Percentiles rank a stretch among this genome's conserved stretches.
These are phyloP conservation scores for Drosophila histrio DNA, from an alignment of 2,888 invertebrate genomes.

Conservation along the genomic window DNA sequence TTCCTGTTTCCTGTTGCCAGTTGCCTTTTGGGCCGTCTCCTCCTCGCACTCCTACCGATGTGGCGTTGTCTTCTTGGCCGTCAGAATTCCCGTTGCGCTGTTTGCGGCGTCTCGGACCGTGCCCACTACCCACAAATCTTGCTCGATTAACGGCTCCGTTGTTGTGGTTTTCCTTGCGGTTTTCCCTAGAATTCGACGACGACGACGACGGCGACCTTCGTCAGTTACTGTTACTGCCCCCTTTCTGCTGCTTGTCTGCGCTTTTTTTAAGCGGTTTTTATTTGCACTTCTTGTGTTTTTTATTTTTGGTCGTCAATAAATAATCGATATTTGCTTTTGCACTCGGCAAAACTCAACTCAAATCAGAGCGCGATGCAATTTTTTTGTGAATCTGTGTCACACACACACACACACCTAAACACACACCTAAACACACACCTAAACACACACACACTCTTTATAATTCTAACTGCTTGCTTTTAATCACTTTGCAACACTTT, in stretches of 20 bases:
- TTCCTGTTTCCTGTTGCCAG: not conserved
- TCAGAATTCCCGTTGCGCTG: constrained; percentile 68
- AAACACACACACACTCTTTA: not conserved
- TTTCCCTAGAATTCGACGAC: constrained; percentile 44
- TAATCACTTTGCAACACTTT: constrained; percentile 33
- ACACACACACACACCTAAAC: not conserved
- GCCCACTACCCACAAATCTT: constrained; percentile 78
- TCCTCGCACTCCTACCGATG: constrained; percentile 80
- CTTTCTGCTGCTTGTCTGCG: not conserved
- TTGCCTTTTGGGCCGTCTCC: not conserved
- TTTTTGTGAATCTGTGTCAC: constrained; percentile 26
- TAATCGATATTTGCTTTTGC: constrained; percentile 17
- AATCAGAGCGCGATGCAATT: not conserved
- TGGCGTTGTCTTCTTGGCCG: constrained; percentile 82
- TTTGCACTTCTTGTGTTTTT: not conserved
- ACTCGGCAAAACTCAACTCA: not conserved
- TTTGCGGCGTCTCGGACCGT: constrained; percentile 80
- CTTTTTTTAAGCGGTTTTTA: not conserved
- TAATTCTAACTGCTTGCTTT: not conserved
- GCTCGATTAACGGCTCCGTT: constrained; percentile 83
- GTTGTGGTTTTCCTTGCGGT: constrained; percentile 81
- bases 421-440: not conserved
- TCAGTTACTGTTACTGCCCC: not conserved
- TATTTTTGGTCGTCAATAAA: no score
- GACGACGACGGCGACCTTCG: constrained; percentile 20